Conservation (phyloP, 2,888 invertebrate species). For the Cenopis cana region DNA sequence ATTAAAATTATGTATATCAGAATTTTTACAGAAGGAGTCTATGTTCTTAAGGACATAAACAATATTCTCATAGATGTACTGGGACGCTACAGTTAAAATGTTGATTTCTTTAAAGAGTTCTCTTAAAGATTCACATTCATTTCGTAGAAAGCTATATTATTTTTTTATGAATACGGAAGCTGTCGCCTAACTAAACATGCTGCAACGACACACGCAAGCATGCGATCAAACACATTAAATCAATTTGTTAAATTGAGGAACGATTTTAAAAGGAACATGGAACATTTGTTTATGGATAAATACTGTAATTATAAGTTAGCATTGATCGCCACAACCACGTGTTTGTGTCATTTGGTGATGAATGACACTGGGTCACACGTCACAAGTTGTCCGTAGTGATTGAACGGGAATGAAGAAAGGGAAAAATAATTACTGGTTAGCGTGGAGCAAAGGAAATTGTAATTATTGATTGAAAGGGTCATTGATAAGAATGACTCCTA, state of each 20-base stretch:
- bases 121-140: too few species aligned
- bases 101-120: too few species aligned
- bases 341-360: constrained; percentile 19
- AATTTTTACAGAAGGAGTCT: too few species aligned
- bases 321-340: constrained; percentile 4
- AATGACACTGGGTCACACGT: constrained; percentile 12
- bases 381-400: not conserved
- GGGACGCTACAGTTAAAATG: too few species aligned
- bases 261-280: not conserved
- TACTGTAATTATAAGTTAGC: not conserved
- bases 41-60: too few species aligned
- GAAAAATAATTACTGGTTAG: not conserved
- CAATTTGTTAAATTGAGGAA: not conserved
- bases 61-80: too few species aligned
- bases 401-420: not conserved
- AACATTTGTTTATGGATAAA: not conserved
- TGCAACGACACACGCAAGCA: not conserved
- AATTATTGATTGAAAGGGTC: not conserved
- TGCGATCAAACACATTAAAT: not conserved
- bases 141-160: not conserved
- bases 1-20: too few species aligned
- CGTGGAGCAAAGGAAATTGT: not conserved
- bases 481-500: too few species aligned
- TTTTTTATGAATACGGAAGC: not conserved
- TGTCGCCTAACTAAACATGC: not conserved